Conservation (phyloP, 1,140 invertebrate genomes). For the Bombus sylvicola region DNA sequence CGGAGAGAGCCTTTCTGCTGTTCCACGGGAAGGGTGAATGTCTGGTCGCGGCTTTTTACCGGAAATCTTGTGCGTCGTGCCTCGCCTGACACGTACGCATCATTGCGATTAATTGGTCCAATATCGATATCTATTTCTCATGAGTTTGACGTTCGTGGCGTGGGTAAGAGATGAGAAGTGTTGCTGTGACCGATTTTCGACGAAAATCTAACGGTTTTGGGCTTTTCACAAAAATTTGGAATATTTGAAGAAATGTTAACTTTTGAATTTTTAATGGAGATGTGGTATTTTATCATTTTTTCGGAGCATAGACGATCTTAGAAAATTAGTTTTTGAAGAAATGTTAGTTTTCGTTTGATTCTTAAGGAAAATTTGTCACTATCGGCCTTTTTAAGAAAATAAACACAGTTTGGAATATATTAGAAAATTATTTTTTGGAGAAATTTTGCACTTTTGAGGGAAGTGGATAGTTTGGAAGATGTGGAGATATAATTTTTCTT, state of each 20-base stretch:
- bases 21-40: conserved; percentile 35
- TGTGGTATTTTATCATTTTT: not conserved
- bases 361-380: not conserved
- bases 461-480: not conserved
- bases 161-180: not conserved
- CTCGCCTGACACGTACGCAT: not conserved
- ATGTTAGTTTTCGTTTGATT: too few species aligned
- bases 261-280: not conserved
- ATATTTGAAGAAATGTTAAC: not conserved
- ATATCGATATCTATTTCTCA: not conserved
- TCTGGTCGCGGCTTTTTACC: conserved; percentile 5
- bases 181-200: not conserved
- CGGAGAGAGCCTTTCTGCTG: conserved; percentile 37
- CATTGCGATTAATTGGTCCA: conserved; percentile 14
- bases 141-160: not conserved
- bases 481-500: too few species aligned
- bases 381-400: not conserved
- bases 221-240: not conserved
- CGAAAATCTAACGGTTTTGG: not conserved
- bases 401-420: not conserved
- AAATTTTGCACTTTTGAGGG: not conserved
- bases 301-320: too few species aligned
- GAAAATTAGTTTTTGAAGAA: too few species aligned
- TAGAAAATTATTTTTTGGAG: too few species aligned
- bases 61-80: not conserved